A percentile compares a stretch with the other conserved stretches of the same genome.
Evolutionary conservation across 2,797 vertebrate genomes (phyloP).

Genomic region (Hydrophis major): DNA sequence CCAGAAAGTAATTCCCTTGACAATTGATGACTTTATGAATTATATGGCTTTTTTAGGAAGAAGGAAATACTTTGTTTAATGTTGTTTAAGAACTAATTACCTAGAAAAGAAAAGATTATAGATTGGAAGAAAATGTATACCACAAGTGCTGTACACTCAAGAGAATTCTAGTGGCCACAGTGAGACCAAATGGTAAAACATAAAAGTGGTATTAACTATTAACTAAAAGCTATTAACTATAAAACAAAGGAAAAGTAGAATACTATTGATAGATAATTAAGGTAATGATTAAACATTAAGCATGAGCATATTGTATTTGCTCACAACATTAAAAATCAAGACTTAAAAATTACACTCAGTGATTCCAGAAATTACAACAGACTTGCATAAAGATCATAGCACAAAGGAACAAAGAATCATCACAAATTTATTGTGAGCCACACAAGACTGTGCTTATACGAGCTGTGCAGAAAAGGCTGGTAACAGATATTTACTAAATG

Average conservation of each 20-base stretch:
- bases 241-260: not conserved
- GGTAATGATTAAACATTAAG: not conserved
- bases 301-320: not conserved
- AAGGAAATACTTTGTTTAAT: not conserved
- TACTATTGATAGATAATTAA: not conserved
- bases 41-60: not conserved
- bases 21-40: not conserved
- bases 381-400: not conserved
- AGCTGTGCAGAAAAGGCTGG: not conserved
- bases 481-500: not conserved
- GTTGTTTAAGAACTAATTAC: not conserved
- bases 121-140: not conserved
- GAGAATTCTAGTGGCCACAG: not conserved
- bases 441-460: not conserved
- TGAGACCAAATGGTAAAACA: not conserved
- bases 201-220: not conserved
- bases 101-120: not conserved
- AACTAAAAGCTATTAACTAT: not conserved
- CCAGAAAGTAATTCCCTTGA: not conserved
- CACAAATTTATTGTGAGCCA: not conserved
- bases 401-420: not conserved
- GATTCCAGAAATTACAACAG: not conserved
- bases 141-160: not conserved
- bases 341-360: not conserved
- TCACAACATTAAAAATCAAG: not conserved